These are phyloP conservation scores for Hemaris fuciformis DNA, from an alignment of 2,888 invertebrate species.

Conservation along the genomic window DNA sequence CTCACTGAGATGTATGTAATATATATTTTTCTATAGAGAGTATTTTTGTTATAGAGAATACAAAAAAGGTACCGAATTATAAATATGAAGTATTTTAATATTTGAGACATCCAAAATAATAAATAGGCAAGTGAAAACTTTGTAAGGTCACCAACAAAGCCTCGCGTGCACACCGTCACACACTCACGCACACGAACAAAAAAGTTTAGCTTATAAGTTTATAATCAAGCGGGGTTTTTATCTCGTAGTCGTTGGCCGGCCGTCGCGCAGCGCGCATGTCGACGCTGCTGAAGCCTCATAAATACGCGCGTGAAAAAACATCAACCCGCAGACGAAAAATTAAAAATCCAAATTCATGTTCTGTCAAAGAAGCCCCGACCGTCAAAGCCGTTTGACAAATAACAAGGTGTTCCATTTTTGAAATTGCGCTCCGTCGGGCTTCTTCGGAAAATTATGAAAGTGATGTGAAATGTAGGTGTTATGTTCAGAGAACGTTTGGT, in stretches of 20 bases:
- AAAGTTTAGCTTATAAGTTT: slow-evolving; percentile 81
- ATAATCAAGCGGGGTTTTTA: slow-evolving; percentile 81
- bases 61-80: no score
- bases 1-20: background rate
- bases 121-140: slow-evolving; percentile 59
- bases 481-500: slow-evolving; percentile 59
- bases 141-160: slow-evolving; percentile 72
- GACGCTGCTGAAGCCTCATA: slow-evolving; percentile 53
- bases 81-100: background rate
- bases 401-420: slow-evolving; percentile 60
- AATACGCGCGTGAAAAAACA: slow-evolving; percentile 67
- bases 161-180: slow-evolving; percentile 62
- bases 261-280: slow-evolving; percentile 74
- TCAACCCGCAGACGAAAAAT: slow-evolving; percentile 50
- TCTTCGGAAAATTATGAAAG: slow-evolving; percentile 75
- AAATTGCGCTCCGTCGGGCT: slow-evolving; percentile 48
- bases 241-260: slow-evolving; percentile 77
- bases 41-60: no score
- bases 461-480: slow-evolving; percentile 68
- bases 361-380: slow-evolving; percentile 48
- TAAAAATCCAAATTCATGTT: slow-evolving; percentile 45
- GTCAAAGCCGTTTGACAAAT: slow-evolving; percentile 57
- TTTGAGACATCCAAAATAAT: slow-evolving; percentile 26
- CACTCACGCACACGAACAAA: slow-evolving; percentile 72
- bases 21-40: no score